Percentiles rank a stretch among this genome's conserved stretches.
phyloP scores from a whole-genome alignment of 2,888 invertebrate species.

The Tetheella fluctuosa region DNA sequence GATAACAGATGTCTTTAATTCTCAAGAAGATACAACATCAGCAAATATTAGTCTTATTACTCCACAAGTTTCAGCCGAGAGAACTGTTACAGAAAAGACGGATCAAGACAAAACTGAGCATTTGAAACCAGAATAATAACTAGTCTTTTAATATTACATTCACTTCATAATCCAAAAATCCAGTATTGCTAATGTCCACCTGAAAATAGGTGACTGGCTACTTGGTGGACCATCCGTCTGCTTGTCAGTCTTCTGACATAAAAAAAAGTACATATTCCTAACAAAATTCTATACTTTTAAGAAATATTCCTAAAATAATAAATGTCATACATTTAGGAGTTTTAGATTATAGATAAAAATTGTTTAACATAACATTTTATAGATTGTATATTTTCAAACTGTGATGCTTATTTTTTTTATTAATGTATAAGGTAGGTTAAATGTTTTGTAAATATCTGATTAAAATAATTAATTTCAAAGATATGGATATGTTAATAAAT shows the following conservation, averaged over 20 bases:
- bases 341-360: no score
- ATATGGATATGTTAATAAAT: conserved; percentile 20
- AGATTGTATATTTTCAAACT: conserved; percentile 38
- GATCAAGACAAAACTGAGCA: conserved; percentile 32
- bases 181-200: no score
- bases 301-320: no score
- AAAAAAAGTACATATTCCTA: no score
- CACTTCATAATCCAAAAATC: no score
- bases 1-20: conserved; percentile 65
- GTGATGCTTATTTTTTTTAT: conserved; percentile 49
- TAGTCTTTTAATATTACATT: no score
- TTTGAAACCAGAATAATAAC: conserved; percentile 40
- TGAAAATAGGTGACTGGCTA: no score
- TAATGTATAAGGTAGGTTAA: conserved; percentile 24
- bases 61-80: conserved; percentile 45
- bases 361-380: background rate
- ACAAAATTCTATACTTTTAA: no score
- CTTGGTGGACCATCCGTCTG: no score
- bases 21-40: conserved; percentile 48
- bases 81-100: conserved; percentile 36
- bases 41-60: conserved; percentile 33
- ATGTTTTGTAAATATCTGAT: background rate
- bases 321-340: no score
- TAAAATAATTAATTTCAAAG: conserved; percentile 15
- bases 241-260: no score